Base-by-base conservation (phyloP, 2,888 invertebrate species). In the Tridacna gigas region DNA sequence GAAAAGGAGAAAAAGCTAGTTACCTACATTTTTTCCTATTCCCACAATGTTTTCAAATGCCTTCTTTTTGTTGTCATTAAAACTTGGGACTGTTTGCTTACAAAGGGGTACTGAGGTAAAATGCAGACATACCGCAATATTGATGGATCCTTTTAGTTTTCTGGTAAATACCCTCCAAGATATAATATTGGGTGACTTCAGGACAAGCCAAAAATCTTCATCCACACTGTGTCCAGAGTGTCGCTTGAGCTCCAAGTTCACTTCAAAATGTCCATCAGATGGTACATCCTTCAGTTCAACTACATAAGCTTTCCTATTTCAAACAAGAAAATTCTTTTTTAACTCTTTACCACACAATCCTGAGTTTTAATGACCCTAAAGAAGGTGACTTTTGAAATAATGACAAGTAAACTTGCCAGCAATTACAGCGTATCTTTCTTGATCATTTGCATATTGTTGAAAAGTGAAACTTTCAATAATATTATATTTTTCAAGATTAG, bases 131-230 rank as follows among this genome's bases (percentile, higher is more conserved):
- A 95, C 95, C 90, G 94, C 93, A 80, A 95, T 92, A 73, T 93
- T 91, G 51, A 95, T 91, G 77, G 89, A 91, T 51, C 94, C 95
- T 47, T 93, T 89, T 26, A 94, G 88, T 65, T 92, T 91, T 25
- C 90, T 89, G 0, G 94, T 93, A 71, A 92, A 91, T 69, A 95
- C 90, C 47, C 90, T 89, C 95, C 95, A 95, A 9, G 86, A 89
- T 71, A 95, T 91, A 61, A 91, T 89, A n/a, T 89, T 88, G 22
- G 93, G 92, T n/a, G 94, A 92, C 83, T 94, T 94, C 56, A 95
- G 91, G n/a, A 95, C 92, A 28, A 95, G 91, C 76, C 92, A 92
- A 63, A 94, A 89, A 77, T 94, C 86, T 61, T 86, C 86, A 66
- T 90, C 83, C 22, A 77, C 82, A 0, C 60, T 73, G 63, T 84